These are phyloP conservation scores for Hylaeus volcanicus DNA, from an alignment of 1,140 invertebrate genomes.

Conservation along the genomic window DNA sequence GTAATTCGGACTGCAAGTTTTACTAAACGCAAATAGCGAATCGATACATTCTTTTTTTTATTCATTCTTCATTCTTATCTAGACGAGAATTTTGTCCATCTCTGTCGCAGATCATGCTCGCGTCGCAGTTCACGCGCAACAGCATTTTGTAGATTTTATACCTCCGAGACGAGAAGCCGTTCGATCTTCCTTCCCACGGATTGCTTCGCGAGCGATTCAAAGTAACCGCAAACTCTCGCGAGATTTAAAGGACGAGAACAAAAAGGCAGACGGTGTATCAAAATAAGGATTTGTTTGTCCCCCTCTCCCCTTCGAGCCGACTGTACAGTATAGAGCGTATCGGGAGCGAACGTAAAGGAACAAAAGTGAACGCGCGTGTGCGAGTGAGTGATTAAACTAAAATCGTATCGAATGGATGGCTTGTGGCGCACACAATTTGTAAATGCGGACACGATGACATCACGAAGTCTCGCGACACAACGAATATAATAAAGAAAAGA, in stretches of 20 bases:
- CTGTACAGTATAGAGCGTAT: slow-evolving; percentile 43
- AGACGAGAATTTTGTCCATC: too few species aligned
- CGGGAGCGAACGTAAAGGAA: neutral
- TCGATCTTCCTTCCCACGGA: slow-evolving; percentile 37
- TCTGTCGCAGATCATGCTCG: neutral
- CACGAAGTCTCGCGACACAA: slow-evolving; percentile 64
- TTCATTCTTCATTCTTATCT: too few species aligned
- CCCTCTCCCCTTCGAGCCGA: slow-evolving; percentile 20
- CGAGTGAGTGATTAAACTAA: neutral
- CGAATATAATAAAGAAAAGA: slow-evolving; percentile 72
- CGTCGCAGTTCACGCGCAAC: slow-evolving; percentile 5
- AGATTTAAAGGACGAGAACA: too few species aligned
- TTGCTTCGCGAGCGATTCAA: slow-evolving; percentile 1
- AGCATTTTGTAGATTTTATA: slow-evolving; percentile 48
- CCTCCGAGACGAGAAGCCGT: neutral
- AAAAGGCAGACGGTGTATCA: neutral
- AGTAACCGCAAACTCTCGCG: neutral
- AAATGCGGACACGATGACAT: slow-evolving; percentile 53
- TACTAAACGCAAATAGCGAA: too few species aligned
- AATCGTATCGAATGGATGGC: slow-evolving; percentile 28
- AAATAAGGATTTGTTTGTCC: slow-evolving; percentile 28
- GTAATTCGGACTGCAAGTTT: too few species aligned
- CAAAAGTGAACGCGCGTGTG: neutral
- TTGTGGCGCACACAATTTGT: slow-evolving; percentile 44
- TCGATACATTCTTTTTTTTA: too few species aligned